Conservation (phyloP, 2,797 vertebrate genomes). For the Threskiornis aethiopicus region DNA sequence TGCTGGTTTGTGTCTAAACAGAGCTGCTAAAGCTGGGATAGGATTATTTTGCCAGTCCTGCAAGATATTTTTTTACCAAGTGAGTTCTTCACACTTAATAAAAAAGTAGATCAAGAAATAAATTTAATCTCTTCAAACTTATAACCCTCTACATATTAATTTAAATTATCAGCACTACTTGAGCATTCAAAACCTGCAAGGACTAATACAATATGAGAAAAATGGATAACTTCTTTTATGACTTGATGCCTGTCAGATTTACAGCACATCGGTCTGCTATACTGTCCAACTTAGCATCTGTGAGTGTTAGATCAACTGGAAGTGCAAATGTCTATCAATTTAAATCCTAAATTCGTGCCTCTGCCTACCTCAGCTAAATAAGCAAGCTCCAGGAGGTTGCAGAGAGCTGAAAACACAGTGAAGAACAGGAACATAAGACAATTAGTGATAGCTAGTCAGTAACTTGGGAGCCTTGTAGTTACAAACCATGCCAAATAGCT, state of each 20-base stretch:
- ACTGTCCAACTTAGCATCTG: background rate
- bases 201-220: background rate
- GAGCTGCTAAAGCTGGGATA: background rate
- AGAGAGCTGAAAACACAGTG: background rate
- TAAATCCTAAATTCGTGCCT: background rate
- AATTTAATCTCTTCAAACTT: background rate
- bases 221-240: background rate
- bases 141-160: background rate
- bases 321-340: background rate
- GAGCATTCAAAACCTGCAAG: background rate
- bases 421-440: background rate
- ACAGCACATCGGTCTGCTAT: background rate
- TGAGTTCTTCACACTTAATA: background rate
- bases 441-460: background rate
- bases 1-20: background rate
- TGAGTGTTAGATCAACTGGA: background rate
- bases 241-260: background rate
- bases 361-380: background rate
- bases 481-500: background rate
- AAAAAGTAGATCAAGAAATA: background rate
- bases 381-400: background rate
- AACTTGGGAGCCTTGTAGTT: background rate
- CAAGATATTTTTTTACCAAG: background rate
- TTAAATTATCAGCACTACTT: background rate
- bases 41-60: background rate